These are phyloP conservation scores for Staurois parvus DNA, from an alignment of 2,797 vertebrate genomes.

Conservation along the genomic window DNA sequence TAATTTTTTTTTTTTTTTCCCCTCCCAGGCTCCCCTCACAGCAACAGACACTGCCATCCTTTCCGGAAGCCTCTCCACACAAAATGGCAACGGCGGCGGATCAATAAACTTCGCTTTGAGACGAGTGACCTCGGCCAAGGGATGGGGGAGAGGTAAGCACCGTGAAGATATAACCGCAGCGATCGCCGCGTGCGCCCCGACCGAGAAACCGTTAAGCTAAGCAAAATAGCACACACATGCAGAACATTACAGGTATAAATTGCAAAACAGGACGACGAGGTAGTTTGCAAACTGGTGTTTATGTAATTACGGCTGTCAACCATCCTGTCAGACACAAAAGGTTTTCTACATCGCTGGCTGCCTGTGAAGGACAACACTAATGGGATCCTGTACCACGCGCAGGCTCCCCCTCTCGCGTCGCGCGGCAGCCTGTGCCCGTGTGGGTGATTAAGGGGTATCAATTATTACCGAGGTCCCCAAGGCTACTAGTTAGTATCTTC, in stretches of 20 bases:
- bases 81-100: conserved; percentile 96
- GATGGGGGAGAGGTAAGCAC: conserved; percentile 94
- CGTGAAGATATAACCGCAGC: conserved; percentile 10
- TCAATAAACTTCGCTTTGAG: conserved; percentile 90
- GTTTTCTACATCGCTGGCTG: conserved; percentile 51
- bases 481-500: conserved; percentile 45
- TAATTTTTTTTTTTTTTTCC: no score
- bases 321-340: conserved; percentile 56
- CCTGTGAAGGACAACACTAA: conserved; percentile 56
- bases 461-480: conserved; percentile 51
- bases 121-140: conserved; percentile 91
- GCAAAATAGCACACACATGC: conserved; percentile 39
- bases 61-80: conserved; percentile 96
- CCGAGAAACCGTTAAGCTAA: conserved; percentile 32
- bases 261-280: conserved; percentile 48
- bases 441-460: conserved; percentile 43
- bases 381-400: conserved; percentile 32
- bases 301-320: conserved; percentile 56
- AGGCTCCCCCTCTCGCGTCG: not conserved
- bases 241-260: conserved; percentile 51
- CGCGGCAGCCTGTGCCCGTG: conserved; percentile 24
- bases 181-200: conserved; percentile 11
- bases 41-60: conserved; percentile 93
- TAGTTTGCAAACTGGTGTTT: conserved; percentile 61
- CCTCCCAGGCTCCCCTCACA: conserved; percentile 90